Evolutionary conservation across 1,140 invertebrate genomes (phyloP).

Genomic region (Lepidostoma basale): DNA sequence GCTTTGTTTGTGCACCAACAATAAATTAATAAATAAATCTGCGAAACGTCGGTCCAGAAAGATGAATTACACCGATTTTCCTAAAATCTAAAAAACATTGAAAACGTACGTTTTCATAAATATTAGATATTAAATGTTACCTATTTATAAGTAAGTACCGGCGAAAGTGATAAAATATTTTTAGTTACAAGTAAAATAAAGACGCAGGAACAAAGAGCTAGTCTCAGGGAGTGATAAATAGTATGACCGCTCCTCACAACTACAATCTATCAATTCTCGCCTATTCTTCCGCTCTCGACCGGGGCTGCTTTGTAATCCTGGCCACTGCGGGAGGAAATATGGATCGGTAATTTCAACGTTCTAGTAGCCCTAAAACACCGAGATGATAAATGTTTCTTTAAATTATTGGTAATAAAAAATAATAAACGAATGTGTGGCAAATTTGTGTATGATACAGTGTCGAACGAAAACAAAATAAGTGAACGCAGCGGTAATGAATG

Average conservation of each 20-base stretch:
- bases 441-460: background rate
- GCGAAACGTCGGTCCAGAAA: background rate
- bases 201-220: background rate
- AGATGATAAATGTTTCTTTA: background rate
- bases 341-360: background rate
- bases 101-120: background rate
- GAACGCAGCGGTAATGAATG: too few species aligned
- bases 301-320: background rate
- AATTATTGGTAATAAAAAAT: background rate
- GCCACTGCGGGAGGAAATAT: background rate
- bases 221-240: background rate
- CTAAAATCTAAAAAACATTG: background rate
- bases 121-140: background rate
- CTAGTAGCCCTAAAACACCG: background rate
- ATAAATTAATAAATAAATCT: background rate
- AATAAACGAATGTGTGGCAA: background rate
- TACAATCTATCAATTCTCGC: background rate
- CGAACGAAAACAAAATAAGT: too few species aligned
- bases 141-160: background rate
- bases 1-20: background rate
- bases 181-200: too few species aligned
- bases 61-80: background rate
- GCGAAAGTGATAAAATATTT: background rate
- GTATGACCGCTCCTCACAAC: background rate
- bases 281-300: background rate